phyloP scores from a whole-genome alignment of 2,113 vertebrate genomes.

The Ochotona princeps region DNA sequence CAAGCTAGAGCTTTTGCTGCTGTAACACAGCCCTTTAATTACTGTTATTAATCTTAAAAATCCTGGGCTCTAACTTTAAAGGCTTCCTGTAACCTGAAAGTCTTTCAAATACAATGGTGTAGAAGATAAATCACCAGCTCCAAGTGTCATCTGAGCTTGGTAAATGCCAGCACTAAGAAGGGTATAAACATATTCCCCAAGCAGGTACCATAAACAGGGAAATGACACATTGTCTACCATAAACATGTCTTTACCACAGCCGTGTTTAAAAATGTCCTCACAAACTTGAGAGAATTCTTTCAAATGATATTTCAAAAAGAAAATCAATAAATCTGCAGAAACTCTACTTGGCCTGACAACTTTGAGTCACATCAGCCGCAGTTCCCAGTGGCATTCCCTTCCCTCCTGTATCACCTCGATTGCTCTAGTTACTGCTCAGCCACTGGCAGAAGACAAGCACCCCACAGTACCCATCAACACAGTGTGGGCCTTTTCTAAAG shows the following conservation, averaged over 20 bases:
- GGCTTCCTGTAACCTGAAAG: slow-evolving; percentile 50
- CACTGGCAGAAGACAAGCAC: neutral
- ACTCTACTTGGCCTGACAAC: slow-evolving; percentile 14
- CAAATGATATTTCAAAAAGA: slow-evolving; percentile 64
- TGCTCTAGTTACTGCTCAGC: slow-evolving; percentile 38
- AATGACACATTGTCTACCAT: slow-evolving; percentile 55
- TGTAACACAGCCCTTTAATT: slow-evolving; percentile 53
- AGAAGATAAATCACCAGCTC: slow-evolving; percentile 37
- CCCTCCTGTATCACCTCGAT: neutral
- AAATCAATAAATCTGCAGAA: slow-evolving; percentile 66
- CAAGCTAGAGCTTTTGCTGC: slow-evolving; percentile 23
- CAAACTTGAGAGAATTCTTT: slow-evolving; percentile 56
- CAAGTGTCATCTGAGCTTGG: slow-evolving; percentile 27
- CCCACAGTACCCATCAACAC: neutral
- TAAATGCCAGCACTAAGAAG: slow-evolving; percentile 53
- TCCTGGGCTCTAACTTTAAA: slow-evolving; percentile 62
- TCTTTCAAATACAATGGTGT: slow-evolving; percentile 61
- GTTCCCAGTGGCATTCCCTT: neutral
- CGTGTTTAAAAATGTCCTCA: slow-evolving; percentile 62
- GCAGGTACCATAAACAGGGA: slow-evolving; percentile 35
- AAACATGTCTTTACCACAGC: slow-evolving; percentile 61
- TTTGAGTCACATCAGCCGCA: neutral
- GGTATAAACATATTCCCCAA: slow-evolving; percentile 64
- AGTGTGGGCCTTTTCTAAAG: neutral
- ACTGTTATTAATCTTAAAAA: slow-evolving; percentile 75